A percentile compares a stretch with the other conserved stretches of the same genome.
Evolutionary conservation across 1,140 invertebrate genomes (phyloP).

Genomic region (Drosophila truncata): DNA sequence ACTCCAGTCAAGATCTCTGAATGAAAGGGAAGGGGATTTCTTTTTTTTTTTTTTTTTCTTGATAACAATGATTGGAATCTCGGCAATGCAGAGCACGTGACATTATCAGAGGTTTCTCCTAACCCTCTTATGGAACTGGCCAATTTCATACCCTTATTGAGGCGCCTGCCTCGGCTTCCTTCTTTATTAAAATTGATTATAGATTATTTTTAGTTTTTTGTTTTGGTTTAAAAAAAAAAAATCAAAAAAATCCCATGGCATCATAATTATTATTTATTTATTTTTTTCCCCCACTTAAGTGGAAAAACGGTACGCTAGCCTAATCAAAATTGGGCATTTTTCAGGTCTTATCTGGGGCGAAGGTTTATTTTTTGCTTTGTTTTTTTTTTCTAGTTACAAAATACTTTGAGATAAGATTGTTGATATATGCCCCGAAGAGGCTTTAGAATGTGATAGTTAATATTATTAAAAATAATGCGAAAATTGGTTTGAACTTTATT

Average conservation of each 20-base stretch:
- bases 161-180: constrained; percentile 3
- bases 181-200: constrained; percentile 53
- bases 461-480: constrained; percentile 65
- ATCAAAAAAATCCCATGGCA: constrained; percentile 40
- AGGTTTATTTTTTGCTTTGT: constrained; percentile 40
- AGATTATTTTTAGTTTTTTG: constrained; percentile 42
- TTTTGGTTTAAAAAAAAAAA: constrained; percentile 28
- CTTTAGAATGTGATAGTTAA: constrained; percentile 63
- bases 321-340: constrained; percentile 75
- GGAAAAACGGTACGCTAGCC: constrained; percentile 33
- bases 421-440: constrained; percentile 55
- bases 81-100: constrained; percentile 41
- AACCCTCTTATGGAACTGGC: constrained; percentile 15
- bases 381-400: constrained; percentile 68
- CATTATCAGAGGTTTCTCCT: constrained; percentile 28
- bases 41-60: background rate
- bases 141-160: constrained; percentile 3
- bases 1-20: constrained; percentile 44
- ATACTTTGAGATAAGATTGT: constrained; percentile 68
- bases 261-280: constrained; percentile 40
- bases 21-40: constrained; percentile 33
- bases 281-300: constrained; percentile 27
- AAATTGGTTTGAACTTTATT: constrained; percentile 23
- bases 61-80: constrained; percentile 47
- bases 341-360: constrained; percentile 57